A percentile compares a stretch with the other conserved stretches of the same genome.
Conservation (phyloP, 2,888 invertebrate genomes). For the Scaptomyza polygonia region DNA sequence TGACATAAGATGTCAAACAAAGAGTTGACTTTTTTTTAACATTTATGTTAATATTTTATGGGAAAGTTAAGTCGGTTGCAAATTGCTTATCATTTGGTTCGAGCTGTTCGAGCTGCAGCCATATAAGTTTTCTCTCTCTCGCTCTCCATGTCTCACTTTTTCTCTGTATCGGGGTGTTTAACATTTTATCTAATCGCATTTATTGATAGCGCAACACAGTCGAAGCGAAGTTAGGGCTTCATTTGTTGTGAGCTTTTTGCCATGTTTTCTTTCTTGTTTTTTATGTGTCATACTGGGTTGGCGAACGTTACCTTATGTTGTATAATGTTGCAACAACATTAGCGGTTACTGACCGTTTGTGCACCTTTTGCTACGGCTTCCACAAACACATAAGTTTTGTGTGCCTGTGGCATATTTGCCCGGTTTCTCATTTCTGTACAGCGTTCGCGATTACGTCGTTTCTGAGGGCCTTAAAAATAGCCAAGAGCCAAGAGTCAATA, state of each 20-base stretch:
- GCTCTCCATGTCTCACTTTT: background rate
- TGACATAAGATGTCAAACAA: conserved; percentile 48
- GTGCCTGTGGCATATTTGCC: conserved; percentile 30
- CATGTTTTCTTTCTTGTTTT: conserved; percentile 36
- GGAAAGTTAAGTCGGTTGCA: conserved; percentile 13
- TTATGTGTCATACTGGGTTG: conserved; percentile 62
- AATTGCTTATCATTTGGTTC: conserved; percentile 32
- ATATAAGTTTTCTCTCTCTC: conserved; percentile 42
- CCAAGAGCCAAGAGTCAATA: conserved; percentile 11
- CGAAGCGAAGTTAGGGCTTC: conserved; percentile 49
- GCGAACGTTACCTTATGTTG: conserved; percentile 52
- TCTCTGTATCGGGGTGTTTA: conserved; percentile 21
- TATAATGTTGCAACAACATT: conserved; percentile 71
- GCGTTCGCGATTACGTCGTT: conserved; percentile 23
- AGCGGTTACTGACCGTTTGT: conserved; percentile 69
- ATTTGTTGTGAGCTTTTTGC: conserved; percentile 50
- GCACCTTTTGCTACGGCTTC: conserved; percentile 63
- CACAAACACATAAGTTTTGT: conserved; percentile 27
- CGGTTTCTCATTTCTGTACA: conserved; percentile 25
- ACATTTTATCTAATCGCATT: conserved; percentile 70
- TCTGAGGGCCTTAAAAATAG: conserved; percentile 45
- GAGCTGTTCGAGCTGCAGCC: conserved; percentile 31
- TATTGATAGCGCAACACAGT: conserved; percentile 63
- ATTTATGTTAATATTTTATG: conserved; percentile 5
- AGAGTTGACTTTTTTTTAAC: too few relatives aligned